Evolutionary conservation across 1,140 invertebrate species (phyloP), one percentile per base, ranked within the genome.

Genomic region (Schlechtendalia chinensis): DNA sequence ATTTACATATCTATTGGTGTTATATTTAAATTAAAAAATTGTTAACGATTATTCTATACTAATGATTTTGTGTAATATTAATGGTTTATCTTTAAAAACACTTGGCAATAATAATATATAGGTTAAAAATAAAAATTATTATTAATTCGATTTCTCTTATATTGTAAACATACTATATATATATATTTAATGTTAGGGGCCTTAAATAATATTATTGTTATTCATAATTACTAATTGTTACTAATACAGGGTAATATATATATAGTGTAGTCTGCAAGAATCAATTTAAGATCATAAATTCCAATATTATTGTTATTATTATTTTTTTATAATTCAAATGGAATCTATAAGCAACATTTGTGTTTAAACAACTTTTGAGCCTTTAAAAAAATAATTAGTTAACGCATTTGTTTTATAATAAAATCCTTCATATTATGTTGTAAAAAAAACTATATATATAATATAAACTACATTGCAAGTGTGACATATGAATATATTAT

Each of bases 231-330:
- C 32, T 39, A 65, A 65, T 50, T 65, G 32, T 39, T 45, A 67
- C n/a, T n/a, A 67, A 45, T 67, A 67, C 65, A 67, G 65, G 65
- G 65, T 67, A 67, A 45, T 67, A 17, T 58, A 22, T 8, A 39
- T 8, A 8, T 39, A 39, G 32, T 8, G n/a, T 47, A 67, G 65
- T 67, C 32, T 67, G n/a, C 32, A 67, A 67, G 63, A 67, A 67
- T 67, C 17, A 22, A 45, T 67, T 67, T 67, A 5, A 29, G 22
- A n/a, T 19, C 19, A n/a, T 45, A n/a, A 67, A 39, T 67, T 39
- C 32, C 63, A 45, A 39, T 67, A 67, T 67, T 45, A 67, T 67
- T 65, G 14, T 59, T 59, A 63, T 63, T 32, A 67, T 67, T 67
- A 67, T 67, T 45, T 39, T 16, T 45, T 14, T n/a, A n/a, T n/a